These are phyloP conservation scores for Parasteatoda tepidariorum DNA, from an alignment of 1,140 invertebrate genomes.

Conservation along the genomic window DNA sequence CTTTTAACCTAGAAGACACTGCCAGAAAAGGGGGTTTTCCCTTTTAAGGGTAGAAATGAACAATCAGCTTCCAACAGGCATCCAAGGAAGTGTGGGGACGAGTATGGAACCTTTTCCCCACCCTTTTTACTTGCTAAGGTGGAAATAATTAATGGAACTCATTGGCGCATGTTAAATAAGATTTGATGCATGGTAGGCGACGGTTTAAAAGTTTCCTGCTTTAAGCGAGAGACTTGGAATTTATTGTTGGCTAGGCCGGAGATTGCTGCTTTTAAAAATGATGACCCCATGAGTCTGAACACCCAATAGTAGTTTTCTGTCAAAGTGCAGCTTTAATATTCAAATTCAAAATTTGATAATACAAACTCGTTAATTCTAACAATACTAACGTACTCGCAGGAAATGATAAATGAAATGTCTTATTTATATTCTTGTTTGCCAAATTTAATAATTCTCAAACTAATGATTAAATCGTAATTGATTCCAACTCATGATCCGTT, in stretches of 20 bases:
- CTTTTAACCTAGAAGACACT: slow-evolving; percentile 29
- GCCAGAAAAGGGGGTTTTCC: background rate
- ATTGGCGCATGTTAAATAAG: slow-evolving; percentile 55
- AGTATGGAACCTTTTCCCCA: background rate
- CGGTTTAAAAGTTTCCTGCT: slow-evolving; percentile 50
- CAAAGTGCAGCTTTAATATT: too few species aligned
- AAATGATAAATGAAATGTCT: too few species aligned
- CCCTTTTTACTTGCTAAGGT: slow-evolving; percentile 19
- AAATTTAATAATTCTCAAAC: too few species aligned
- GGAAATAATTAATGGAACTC: slow-evolving; percentile 59
- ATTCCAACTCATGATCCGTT: too few species aligned
- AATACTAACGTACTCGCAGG: too few species aligned
- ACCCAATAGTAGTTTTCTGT: too few species aligned
- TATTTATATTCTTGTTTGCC: too few species aligned
- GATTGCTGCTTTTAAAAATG: background rate
- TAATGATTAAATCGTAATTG: too few species aligned
- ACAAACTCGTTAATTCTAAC: too few species aligned
- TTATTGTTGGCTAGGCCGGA: background rate
- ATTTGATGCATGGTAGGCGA: slow-evolving; percentile 43
- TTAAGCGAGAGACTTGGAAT: background rate
- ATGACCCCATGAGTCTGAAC: background rate
- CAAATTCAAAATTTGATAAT: too few species aligned
- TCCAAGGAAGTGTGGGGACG: slow-evolving; percentile 10
- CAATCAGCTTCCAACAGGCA: slow-evolving; percentile 34
- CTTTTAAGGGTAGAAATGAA: slow-evolving; percentile 52